Conservation (phyloP, 1,140 invertebrate genomes). For the Heliconius himera region DNA sequence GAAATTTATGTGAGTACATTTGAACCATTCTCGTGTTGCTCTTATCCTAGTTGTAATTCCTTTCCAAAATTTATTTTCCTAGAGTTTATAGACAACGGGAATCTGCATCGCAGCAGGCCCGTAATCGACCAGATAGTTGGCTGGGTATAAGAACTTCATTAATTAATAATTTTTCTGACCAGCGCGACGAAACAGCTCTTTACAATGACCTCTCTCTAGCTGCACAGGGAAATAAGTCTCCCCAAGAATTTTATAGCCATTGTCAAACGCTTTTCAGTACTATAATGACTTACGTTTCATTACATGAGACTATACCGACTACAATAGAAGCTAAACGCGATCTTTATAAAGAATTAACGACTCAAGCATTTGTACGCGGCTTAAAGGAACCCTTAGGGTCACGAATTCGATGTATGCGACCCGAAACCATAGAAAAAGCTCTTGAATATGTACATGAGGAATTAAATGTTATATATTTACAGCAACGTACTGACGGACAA, state of each 20-base stretch:
- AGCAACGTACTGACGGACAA: background rate
- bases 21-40: slow-evolving; percentile 6
- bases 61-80: background rate
- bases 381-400: slow-evolving; percentile 43
- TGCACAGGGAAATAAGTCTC: slow-evolving; percentile 29
- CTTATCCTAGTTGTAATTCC: background rate
- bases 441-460: slow-evolving; percentile 45
- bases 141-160: slow-evolving; percentile 18
- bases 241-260: slow-evolving; percentile 43
- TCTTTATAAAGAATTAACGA: slow-evolving; percentile 41
- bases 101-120: background rate
- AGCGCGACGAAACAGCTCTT: slow-evolving; percentile 31
- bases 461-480: slow-evolving; percentile 29
- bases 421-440: slow-evolving; percentile 35
- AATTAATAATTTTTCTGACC: slow-evolving; percentile 25
- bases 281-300: slow-evolving; percentile 44
- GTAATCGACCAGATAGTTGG: slow-evolving; percentile 10
- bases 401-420: slow-evolving; percentile 42
- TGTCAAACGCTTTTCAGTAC: slow-evolving; percentile 45
- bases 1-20: background rate
- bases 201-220: slow-evolving; percentile 38
- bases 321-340: slow-evolving; percentile 38
- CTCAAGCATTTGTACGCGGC: slow-evolving; percentile 44
- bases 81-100: background rate
- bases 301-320: slow-evolving; percentile 39